These are phyloP conservation scores for Xiphydria camelus DNA, from an alignment of 2,888 invertebrate genomes.

Conservation along the genomic window DNA sequence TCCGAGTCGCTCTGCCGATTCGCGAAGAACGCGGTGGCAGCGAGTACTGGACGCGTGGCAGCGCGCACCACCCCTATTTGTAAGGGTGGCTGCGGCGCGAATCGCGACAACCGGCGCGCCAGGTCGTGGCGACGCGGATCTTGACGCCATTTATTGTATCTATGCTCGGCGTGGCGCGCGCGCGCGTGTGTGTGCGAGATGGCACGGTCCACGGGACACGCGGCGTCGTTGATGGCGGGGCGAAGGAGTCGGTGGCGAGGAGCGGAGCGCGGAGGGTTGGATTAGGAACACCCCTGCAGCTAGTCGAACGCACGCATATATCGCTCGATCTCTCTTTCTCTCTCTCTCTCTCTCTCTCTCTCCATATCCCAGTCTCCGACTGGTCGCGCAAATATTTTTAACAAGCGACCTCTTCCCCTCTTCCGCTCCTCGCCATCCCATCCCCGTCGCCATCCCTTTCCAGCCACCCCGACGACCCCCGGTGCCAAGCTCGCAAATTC, in stretches of 20 bases:
- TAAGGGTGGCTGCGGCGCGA: constrained; percentile 39
- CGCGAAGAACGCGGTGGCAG: background rate
- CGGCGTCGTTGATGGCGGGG: constrained; percentile 12
- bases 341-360: too few relatives aligned
- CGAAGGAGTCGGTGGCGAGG: constrained; percentile 7
- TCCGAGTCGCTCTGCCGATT: too few relatives aligned
- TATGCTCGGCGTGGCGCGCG: constrained; percentile 18
- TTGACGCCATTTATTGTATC: constrained; percentile 47
- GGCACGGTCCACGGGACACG: constrained; percentile 7
- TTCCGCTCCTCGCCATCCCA: too few relatives aligned
- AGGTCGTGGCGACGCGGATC: constrained; percentile 48
- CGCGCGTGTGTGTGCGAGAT: constrained; percentile 4
- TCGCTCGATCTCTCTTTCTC: too few relatives aligned
- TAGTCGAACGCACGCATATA: background rate
- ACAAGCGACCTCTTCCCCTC: constrained; percentile 11
- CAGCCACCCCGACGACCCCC: background rate
- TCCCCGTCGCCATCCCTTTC: background rate
- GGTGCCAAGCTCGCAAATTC: constrained; percentile 9
- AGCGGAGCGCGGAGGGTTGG: background rate
- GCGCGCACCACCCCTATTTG: constrained; percentile 38
- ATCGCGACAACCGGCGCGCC: constrained; percentile 41
- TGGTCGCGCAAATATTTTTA: constrained; percentile 31
- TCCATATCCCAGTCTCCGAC: constrained; percentile 10
- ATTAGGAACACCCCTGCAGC: background rate
- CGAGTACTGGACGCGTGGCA: constrained; percentile 27